Evolutionary conservation across 2,113 vertebrate species (phyloP).

Genomic region (Progne subis): DNA sequence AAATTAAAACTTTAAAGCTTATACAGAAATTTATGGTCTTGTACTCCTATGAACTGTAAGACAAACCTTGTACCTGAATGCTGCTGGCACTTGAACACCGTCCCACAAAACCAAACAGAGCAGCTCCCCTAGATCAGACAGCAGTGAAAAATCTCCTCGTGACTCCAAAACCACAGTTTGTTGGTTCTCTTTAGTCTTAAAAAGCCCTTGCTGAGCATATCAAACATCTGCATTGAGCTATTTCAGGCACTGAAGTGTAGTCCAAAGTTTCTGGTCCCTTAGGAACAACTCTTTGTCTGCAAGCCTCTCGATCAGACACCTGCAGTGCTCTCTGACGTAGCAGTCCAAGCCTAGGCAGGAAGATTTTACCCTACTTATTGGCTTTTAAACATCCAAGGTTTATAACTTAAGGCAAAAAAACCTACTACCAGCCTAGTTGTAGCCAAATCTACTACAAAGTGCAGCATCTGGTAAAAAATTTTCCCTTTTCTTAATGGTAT

Average conservation of each 20-base stretch:
- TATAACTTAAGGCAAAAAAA: not conserved
- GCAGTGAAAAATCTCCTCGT: not conserved
- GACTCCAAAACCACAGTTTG: not conserved
- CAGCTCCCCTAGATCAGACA: not conserved
- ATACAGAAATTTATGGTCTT: not conserved
- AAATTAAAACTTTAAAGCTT: not conserved
- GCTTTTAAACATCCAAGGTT: not conserved
- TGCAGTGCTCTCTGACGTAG: not conserved
- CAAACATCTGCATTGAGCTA: not conserved
- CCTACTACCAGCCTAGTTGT: not conserved
- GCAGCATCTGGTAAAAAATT: not conserved
- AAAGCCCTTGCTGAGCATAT: not conserved
- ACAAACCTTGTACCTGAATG: not conserved
- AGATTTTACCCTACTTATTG: not conserved
- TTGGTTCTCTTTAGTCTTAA: not conserved
- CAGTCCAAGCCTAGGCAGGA: not conserved
- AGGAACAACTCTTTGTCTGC: not conserved
- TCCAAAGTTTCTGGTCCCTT: not conserved
- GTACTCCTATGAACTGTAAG: not conserved
- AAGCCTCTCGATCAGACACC: not conserved
- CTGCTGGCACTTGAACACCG: not conserved
- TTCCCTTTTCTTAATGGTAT: not conserved
- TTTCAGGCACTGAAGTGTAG: not conserved
- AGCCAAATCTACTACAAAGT: not conserved
- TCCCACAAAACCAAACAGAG: not conserved